Evolutionary conservation across 2,113 vertebrate species (phyloP), one percentile per base, ranked within the genome.

Genomic region (Ammospiza caudacuta): DNA sequence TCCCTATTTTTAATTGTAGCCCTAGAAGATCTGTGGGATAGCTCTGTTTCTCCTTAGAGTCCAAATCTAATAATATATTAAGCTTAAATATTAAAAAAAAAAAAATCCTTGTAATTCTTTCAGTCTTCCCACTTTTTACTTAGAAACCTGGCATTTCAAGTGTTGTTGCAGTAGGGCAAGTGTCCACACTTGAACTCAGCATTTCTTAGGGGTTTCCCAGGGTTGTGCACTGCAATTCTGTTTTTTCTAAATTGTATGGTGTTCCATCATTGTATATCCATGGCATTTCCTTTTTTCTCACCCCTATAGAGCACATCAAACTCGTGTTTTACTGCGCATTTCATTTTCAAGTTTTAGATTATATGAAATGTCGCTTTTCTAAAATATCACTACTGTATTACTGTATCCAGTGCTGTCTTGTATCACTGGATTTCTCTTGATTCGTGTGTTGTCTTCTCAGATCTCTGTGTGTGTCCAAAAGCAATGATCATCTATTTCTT

Each of bases 271-370:
- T 51, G 11, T 62, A 28, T 63, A 83, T 31, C 15, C 15, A 25
- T 61, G 39, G 41, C 12, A 0, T 80, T 87, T 79, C 44, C 7
- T 46, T 54, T 72, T 47, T 49, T 49, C 19, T 28, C 46, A 25
- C 24, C 15, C 4, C 9, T n/a, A 1, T 24, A 4, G 16, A 73
- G 57, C 43, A 51, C 11, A 72, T 41, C 31, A 75, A 85, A 66
- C 24, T 69, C 0, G 0, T 64, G 9, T 62, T 58, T 57, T 69
- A 39, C 52, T 78, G 39, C 4, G 12, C 17, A 0, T 41, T 51
- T 54, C 29, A 46, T 69, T 80, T 44, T 33, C 51, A 35, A 9
- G 12, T 85, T 75, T 75, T 64, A 62, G 18, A 44, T 84, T 1
- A 51, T 79, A 20, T 33, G 47, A 78, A 66, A 46, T 63, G 11